These are phyloP conservation scores for Halyomorpha halys DNA, from an alignment of 1,140 invertebrate genomes.

Conservation along the genomic window DNA sequence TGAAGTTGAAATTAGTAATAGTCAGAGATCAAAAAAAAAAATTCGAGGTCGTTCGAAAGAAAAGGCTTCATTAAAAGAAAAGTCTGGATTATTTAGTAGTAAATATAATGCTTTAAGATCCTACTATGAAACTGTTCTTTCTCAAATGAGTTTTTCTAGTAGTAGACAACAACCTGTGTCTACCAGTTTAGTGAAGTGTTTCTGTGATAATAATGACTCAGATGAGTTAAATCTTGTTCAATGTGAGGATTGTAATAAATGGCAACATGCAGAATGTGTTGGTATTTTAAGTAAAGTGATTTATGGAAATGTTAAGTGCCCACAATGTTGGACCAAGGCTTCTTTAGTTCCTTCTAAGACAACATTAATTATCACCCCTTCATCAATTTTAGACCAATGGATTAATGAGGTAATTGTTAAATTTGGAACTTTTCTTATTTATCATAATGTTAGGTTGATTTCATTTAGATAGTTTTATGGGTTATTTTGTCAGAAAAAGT, in stretches of 20 bases:
- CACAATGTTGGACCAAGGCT: conserved; percentile 48
- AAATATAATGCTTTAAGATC: conserved; percentile 10
- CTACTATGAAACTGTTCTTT: neutral
- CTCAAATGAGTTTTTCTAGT: neutral
- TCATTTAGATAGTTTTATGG: no score
- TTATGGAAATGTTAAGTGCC: conserved; percentile 40
- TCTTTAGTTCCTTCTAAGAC: conserved; percentile 43
- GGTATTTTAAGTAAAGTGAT: conserved; percentile 39
- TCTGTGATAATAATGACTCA: conserved; percentile 4
- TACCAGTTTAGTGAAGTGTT: neutral
- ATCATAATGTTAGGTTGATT: no score
- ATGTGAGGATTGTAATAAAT: conserved; percentile 46
- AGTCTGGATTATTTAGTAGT: neutral
- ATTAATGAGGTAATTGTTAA: conserved; percentile 43
- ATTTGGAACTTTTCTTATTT: neutral
- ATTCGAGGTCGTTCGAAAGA: neutral
- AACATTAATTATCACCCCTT: conserved; percentile 66
- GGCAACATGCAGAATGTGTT: conserved; percentile 52
- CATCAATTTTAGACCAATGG: conserved; percentile 60
- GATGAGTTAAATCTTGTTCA: conserved; percentile 35
- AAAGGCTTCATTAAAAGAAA: neutral
- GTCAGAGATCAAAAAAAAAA: neutral
- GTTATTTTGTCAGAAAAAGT: no score
- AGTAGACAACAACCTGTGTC: no score
- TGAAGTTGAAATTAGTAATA: neutral